Conservation (phyloP, 2,888 invertebrate genomes). For the Latrodectus hesperus region DNA sequence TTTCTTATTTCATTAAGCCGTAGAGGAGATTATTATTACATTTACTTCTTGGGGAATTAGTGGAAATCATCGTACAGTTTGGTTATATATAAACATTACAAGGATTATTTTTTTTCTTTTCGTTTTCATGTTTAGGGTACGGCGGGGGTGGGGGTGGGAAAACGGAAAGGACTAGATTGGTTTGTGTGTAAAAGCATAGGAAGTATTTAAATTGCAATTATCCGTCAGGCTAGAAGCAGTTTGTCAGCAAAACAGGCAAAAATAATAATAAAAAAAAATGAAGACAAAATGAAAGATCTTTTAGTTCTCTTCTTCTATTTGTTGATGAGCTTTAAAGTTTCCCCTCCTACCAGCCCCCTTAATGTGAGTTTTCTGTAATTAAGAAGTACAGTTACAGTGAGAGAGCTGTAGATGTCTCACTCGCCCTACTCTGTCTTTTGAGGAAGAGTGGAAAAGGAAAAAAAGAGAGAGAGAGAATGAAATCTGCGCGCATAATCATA, state of each 20-base stretch:
- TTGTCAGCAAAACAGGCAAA: constrained; percentile 61
- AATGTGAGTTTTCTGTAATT: constrained; percentile 70
- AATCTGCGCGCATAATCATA: constrained; percentile 55
- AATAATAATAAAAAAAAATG: constrained; percentile 8
- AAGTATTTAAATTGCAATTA: constrained; percentile 69
- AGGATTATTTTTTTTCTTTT: constrained; percentile 30
- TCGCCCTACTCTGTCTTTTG: neutral
- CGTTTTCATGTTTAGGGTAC: constrained; percentile 11
- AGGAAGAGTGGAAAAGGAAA: constrained; percentile 6
- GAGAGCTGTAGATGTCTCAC: constrained; percentile 26
- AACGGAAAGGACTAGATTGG: constrained; percentile 16
- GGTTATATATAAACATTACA: constrained; percentile 63
- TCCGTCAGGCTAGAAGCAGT: constrained; percentile 61
- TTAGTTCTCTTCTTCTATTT: constrained; percentile 56
- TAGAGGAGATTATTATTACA: constrained; percentile 63
- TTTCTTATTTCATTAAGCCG: constrained; percentile 68
- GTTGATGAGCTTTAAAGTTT: constrained; percentile 67
- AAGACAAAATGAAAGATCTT: constrained; percentile 62
- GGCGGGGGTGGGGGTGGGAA: constrained; percentile 4
- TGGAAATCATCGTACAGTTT: constrained; percentile 57
- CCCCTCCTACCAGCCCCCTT: constrained; percentile 30
- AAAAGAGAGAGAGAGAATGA: constrained; percentile 6
- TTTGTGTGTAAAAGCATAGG: constrained; percentile 52
- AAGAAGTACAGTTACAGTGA: constrained; percentile 68
- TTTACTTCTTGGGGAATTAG: constrained; percentile 63